Percentiles rank a stretch among this genome's conserved stretches.
Conservation (phyloP, 2,888 invertebrate species). For the Conistra vaccinii region DNA sequence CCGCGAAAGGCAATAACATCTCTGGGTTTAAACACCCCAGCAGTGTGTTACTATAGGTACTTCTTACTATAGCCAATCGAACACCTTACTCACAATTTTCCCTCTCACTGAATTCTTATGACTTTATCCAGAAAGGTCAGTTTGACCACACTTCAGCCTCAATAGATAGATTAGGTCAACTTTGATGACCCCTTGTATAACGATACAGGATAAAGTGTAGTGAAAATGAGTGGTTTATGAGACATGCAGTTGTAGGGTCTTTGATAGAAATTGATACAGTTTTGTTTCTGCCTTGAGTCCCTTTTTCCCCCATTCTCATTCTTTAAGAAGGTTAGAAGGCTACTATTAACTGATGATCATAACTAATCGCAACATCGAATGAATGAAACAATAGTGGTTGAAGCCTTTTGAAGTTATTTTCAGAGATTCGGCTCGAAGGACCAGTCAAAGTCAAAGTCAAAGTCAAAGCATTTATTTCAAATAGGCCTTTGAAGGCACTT, state of each 20-base stretch:
- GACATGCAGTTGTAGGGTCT: neutral
- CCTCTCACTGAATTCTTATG: constrained; percentile 52
- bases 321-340: neutral
- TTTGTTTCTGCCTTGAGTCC: neutral
- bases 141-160: constrained; percentile 41
- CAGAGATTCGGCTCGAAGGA: neutral
- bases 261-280: neutral
- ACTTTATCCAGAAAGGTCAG: constrained; percentile 40
- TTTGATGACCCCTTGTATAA: constrained; percentile 40
- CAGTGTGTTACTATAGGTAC: constrained; percentile 9
- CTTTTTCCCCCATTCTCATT: neutral
- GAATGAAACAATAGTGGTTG: neutral
- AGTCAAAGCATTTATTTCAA: too few species aligned
- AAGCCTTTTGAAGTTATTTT: neutral
- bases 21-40: constrained; percentile 37
- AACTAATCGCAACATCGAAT: neutral
- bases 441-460: too few species aligned
- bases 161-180: constrained; percentile 48
- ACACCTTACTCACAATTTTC: constrained; percentile 52
- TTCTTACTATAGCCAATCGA: constrained; percentile 33
- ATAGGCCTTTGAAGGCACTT: too few species aligned
- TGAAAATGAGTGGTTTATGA: constrained; percentile 27
- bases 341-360: neutral
- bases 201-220: constrained; percentile 41
- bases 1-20: constrained; percentile 43